Percentiles rank a stretch among this genome's conserved stretches.
These are phyloP conservation scores for Boloria selene DNA, from an alignment of 2,888 invertebrate species.

Conservation along the genomic window DNA sequence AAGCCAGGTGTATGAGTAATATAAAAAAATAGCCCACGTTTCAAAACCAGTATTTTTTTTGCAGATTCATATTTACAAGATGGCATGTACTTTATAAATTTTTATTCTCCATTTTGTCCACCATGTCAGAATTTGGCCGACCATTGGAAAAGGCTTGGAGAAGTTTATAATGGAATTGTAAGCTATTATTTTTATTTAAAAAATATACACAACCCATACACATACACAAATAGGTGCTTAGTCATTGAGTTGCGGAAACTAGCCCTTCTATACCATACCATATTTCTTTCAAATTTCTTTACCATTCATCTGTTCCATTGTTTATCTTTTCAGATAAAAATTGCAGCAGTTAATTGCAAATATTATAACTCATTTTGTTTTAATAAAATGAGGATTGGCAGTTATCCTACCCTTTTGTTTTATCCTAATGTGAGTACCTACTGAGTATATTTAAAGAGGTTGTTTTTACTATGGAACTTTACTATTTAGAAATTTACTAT, in stretches of 20 bases:
- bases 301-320: not conserved
- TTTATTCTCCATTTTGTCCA: slow-evolving; percentile 92
- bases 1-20: not conserved
- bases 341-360: slow-evolving; percentile 94
- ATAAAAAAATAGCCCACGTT: not conserved
- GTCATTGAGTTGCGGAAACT: no score
- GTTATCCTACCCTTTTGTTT: slow-evolving; percentile 89
- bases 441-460: not conserved
- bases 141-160: slow-evolving; percentile 90
- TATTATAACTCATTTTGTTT: slow-evolving; percentile 91
- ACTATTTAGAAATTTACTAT: no score
- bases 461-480: no score
- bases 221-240: no score
- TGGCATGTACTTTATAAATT: slow-evolving; percentile 92
- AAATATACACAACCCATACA: not conserved
- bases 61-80: slow-evolving; percentile 80
- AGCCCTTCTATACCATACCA: no score
- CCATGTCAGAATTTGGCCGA: slow-evolving; percentile 93
- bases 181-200: slow-evolving; percentile 47
- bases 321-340: slow-evolving; percentile 72
- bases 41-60: slow-evolving; percentile 34
- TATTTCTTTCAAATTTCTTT: not conserved
- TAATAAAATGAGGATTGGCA: slow-evolving; percentile 85
- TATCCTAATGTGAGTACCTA: slow-evolving; percentile 81
- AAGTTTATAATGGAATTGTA: slow-evolving; percentile 89